A percentile compares a stretch with the other conserved stretches of the same genome.
phyloP scores from a whole-genome alignment of 2,888 invertebrate genomes.

The Drosophila prostipennis region DNA sequence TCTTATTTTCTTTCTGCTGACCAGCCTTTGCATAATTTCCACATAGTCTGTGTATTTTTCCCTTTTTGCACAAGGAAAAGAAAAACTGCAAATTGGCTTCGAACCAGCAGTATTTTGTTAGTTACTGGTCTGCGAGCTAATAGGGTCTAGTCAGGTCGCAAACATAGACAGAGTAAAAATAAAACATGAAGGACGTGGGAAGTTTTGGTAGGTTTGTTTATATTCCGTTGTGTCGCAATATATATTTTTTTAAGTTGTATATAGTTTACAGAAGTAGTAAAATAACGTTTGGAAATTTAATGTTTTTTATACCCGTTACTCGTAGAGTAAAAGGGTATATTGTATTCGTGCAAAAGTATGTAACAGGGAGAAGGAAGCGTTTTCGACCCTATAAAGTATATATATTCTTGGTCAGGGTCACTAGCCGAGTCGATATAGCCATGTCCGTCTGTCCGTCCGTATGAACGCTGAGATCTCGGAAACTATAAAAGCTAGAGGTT shows the following conservation, averaged over 20 bases:
- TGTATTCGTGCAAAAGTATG: too few species aligned
- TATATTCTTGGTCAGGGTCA: too few species aligned
- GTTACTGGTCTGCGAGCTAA: conserved; percentile 9
- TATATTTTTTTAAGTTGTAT: neutral
- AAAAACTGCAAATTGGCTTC: conserved; percentile 20
- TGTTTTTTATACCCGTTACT: too few species aligned
- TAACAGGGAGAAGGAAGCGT: too few species aligned
- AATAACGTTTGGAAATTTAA: neutral
- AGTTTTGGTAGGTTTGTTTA: neutral
- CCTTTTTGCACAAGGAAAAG: conserved; percentile 12
- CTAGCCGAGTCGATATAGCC: too few species aligned
- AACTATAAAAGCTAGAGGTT: too few species aligned
- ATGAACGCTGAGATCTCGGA: too few species aligned
- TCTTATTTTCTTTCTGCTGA: conserved; percentile 21
- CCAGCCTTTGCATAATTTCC: conserved; percentile 39
- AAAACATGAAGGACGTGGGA: neutral
- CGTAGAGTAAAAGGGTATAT: too few species aligned
- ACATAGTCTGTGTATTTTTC: conserved; percentile 36
- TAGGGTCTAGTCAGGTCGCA: conserved; percentile 2
- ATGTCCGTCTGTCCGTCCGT: too few species aligned
- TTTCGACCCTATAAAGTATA: too few species aligned
- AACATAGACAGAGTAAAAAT: conserved; percentile 10
- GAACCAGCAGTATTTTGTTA: conserved; percentile 21
- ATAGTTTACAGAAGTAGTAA: neutral
- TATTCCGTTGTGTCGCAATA: neutral